Conservation (phyloP, 2,113 vertebrate species). For the Lepidothrix coronata region DNA sequence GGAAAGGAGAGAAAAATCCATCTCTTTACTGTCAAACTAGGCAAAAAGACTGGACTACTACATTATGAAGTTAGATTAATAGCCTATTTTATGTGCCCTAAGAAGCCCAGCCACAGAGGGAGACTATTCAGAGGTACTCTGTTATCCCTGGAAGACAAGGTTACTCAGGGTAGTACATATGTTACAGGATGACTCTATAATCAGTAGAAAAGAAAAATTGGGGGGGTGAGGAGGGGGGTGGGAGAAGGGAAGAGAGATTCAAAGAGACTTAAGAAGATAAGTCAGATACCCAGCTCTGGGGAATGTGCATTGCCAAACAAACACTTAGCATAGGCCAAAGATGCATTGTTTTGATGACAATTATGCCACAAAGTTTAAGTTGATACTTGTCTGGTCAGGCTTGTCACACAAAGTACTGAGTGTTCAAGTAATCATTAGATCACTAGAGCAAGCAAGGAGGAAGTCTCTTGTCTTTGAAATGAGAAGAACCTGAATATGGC, state of each 20-base stretch:
- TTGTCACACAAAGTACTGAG: background rate
- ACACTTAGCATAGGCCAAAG: background rate
- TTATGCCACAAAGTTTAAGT: background rate
- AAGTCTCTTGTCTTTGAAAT: background rate
- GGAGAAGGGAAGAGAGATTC: rapidly evolving
- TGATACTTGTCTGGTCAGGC: background rate
- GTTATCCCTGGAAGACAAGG: background rate
- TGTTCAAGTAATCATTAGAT: background rate
- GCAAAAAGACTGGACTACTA: background rate
- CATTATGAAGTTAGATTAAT: background rate
- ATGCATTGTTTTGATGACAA: background rate
- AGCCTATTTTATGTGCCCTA: background rate
- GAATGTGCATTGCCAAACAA: background rate
- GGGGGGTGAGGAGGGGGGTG: background rate
- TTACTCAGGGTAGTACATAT: background rate
- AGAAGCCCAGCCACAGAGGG: background rate
- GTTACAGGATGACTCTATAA: background rate
- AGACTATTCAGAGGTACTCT: background rate
- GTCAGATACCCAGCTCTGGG: background rate
- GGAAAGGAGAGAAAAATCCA: background rate
- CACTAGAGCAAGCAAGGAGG: background rate
- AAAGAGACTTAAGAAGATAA: background rate
- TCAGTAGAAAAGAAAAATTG: background rate
- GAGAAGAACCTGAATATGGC: background rate
- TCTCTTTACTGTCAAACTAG: background rate